phyloP scores from a whole-genome alignment of 2,113 vertebrate genomes.

The Abramis brama region DNA sequence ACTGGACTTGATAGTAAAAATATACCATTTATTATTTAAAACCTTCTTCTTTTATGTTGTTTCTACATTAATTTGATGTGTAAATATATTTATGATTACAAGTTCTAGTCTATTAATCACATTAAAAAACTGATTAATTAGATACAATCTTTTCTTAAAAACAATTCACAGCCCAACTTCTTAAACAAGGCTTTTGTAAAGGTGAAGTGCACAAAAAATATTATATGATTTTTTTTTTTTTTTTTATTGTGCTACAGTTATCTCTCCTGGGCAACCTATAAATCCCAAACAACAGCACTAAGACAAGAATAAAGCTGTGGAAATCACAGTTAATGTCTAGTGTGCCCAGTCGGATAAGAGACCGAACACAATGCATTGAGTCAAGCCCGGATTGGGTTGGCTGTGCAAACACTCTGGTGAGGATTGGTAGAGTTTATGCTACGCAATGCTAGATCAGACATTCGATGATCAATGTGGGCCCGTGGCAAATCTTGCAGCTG shows the following conservation, averaged over 20 bases:
- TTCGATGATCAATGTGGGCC: conserved; percentile 40
- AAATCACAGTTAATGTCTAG: conserved; percentile 6
- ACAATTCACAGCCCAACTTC: neutral
- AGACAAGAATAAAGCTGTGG: neutral
- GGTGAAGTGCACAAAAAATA: neutral
- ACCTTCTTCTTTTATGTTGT: neutral
- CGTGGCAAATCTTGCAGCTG: conserved; percentile 72
- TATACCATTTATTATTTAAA: neutral
- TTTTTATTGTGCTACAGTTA: neutral
- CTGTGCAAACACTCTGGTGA: conserved; percentile 23
- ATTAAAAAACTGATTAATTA: neutral
- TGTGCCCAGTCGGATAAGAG: conserved; percentile 6
- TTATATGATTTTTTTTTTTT: too few relatives aligned
- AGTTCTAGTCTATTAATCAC: neutral
- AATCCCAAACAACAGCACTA: conserved; percentile 8
- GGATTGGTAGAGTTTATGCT: conserved; percentile 36
- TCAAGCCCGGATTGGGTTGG: neutral
- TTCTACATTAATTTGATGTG: neutral
- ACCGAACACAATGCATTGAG: neutral
- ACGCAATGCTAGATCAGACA: conserved; percentile 41
- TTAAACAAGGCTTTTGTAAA: neutral
- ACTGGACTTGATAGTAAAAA: neutral
- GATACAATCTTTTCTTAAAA: neutral
- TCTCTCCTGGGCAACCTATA: neutral
- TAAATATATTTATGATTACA: neutral